Evolutionary conservation across 2,888 invertebrate genomes (phyloP).

Genomic region (Chrysolina haemoptera): DNA sequence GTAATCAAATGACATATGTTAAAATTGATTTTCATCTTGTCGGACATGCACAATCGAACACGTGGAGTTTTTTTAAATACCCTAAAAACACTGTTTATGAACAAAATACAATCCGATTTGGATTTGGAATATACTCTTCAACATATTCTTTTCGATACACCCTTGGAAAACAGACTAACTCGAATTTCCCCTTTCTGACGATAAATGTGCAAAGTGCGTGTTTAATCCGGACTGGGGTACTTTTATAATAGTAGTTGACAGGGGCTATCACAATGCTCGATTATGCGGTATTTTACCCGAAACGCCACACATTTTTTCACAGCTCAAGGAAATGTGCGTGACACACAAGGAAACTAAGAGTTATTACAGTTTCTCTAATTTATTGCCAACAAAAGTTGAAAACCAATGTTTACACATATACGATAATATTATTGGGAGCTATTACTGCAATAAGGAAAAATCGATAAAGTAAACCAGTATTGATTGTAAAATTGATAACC

Average conservation of each 20-base stretch:
- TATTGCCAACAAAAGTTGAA: not conserved
- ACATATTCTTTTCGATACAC: not conserved
- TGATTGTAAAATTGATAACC: too few relatives aligned
- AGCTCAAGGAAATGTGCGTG: slow-evolving; percentile 6
- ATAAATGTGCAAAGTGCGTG: slow-evolving; percentile 33
- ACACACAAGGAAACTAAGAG: not conserved
- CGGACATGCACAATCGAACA: too few relatives aligned
- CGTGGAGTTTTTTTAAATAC: too few relatives aligned
- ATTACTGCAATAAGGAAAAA: too few relatives aligned
- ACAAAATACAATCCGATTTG: too few relatives aligned
- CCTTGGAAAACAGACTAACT: not conserved
- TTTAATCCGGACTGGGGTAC: slow-evolving; percentile 21
- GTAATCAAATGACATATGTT: too few relatives aligned
- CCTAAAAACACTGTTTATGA: too few relatives aligned
- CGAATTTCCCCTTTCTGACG: slow-evolving; percentile 10
- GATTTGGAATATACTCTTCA: too few relatives aligned
- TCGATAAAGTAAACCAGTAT: too few relatives aligned
- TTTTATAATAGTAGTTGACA: slow-evolving; percentile 28
- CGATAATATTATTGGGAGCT: too few relatives aligned
- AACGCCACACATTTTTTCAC: slow-evolving; percentile 5
- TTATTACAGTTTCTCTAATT: not conserved
- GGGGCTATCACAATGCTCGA: slow-evolving; percentile 28
- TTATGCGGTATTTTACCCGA: slow-evolving; percentile 31
- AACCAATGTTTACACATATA: not conserved
- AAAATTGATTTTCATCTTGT: too few relatives aligned